Conservation (phyloP, 1,140 invertebrate genomes). For the Scaptodrosophila lebanonensis region DNA sequence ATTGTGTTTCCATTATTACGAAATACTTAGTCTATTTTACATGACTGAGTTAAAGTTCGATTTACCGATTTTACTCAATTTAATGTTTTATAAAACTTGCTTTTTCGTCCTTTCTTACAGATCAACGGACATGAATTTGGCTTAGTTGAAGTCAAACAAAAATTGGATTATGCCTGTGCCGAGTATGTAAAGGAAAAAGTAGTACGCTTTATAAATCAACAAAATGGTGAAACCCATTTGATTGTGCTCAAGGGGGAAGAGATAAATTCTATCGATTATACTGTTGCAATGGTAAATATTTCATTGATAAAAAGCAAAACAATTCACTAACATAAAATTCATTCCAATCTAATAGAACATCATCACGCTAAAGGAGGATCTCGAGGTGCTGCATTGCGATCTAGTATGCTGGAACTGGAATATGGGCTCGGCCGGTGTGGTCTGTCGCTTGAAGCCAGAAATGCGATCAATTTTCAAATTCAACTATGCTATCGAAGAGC, state of each 20-base stretch:
- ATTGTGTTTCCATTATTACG: no score
- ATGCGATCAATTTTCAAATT: slow-evolving; percentile 55
- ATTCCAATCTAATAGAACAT: slow-evolving; percentile 45
- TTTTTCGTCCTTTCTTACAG: slow-evolving; percentile 6
- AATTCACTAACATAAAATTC: no score
- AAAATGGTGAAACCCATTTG: slow-evolving; percentile 38
- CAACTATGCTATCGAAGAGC: slow-evolving; percentile 46
- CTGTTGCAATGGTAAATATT: slow-evolving; percentile 80
- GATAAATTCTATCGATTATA: slow-evolving; percentile 81
- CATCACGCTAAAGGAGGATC: slow-evolving; percentile 56
- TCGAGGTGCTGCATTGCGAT: slow-evolving; percentile 47
- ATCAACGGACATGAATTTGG: slow-evolving; percentile 49
- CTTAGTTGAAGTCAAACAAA: slow-evolving; percentile 62
- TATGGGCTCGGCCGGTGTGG: slow-evolving; percentile 56
- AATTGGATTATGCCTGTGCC: slow-evolving; percentile 63
- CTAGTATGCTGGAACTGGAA: slow-evolving; percentile 76
- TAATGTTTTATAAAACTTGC: not conserved
- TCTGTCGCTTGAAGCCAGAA: slow-evolving; percentile 59
- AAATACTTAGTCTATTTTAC: not conserved
- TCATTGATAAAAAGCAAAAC: not conserved
- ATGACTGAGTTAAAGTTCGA: no score
- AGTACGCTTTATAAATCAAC: slow-evolving; percentile 43
- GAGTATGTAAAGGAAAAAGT: slow-evolving; percentile 69
- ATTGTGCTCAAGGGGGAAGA: slow-evolving; percentile 82
- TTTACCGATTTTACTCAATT: no score